phyloP scores from a whole-genome alignment of 2,888 invertebrate genomes.

The Ernsta delagoae region DNA sequence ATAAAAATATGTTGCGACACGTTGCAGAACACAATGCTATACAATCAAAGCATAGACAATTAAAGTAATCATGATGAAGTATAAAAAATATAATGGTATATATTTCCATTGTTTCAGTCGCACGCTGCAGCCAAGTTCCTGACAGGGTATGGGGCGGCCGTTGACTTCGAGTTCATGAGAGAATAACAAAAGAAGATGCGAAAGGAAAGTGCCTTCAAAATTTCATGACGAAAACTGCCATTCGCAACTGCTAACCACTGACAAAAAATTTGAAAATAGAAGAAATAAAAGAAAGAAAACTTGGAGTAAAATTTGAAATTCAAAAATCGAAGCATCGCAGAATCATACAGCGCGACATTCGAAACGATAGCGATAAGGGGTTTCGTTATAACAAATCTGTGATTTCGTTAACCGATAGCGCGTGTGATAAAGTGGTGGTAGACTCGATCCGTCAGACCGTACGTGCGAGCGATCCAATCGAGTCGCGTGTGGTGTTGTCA shows the following conservation, averaged over 20 bases:
- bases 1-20: constrained; percentile 13
- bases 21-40: too few species aligned
- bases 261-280: constrained; percentile 6
- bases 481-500: constrained; percentile 40
- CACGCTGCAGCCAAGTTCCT: constrained; percentile 72
- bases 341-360: constrained; percentile 41
- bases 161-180: constrained; percentile 60
- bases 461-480: constrained; percentile 38
- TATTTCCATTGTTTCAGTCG: constrained; percentile 73
- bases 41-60: not conserved
- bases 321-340: constrained; percentile 37
- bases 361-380: constrained; percentile 57
- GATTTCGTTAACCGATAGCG: constrained; percentile 70
- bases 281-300: constrained; percentile 36
- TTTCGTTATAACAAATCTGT: constrained; percentile 52
- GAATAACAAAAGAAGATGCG: constrained; percentile 51
- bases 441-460: constrained; percentile 38
- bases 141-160: constrained; percentile 74
- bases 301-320: constrained; percentile 35
- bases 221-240: constrained; percentile 59
- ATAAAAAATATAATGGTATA: constrained; percentile 40
- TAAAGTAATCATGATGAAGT: not conserved
- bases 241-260: constrained; percentile 7
- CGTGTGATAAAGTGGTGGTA: constrained; percentile 45
- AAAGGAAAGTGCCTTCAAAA: constrained; percentile 51